Conservation (phyloP, 1,140 invertebrate species). For the Bombus pyrosoma region DNA sequence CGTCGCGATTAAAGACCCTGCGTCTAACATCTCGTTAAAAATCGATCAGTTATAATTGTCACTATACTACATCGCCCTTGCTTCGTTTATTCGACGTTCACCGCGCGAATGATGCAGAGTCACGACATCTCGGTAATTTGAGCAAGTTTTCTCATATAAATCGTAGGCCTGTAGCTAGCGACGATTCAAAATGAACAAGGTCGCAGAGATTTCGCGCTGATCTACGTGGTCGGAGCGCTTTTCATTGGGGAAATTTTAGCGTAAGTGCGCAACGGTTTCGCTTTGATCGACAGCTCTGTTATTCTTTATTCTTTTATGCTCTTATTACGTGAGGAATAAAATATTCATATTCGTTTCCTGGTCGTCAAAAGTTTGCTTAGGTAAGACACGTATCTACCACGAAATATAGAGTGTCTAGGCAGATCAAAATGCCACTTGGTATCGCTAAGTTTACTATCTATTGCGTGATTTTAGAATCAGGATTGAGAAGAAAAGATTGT, state of each 20-base stretch:
- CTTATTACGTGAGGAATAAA: not conserved
- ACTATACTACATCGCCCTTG: not conserved
- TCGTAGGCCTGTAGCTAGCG: slow-evolving; percentile 47
- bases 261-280: slow-evolving; percentile 33
- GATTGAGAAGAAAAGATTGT: not conserved
- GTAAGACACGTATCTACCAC: too few species aligned
- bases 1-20: not conserved
- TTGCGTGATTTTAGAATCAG: not conserved
- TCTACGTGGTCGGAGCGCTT: not conserved
- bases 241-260: slow-evolving; percentile 20
- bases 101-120: not conserved
- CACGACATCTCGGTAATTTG: slow-evolving; percentile 37
- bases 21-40: not conserved
- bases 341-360: too few species aligned
- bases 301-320: not conserved
- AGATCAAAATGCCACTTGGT: not conserved
- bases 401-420: not conserved
- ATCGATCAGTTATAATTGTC: accelerated
- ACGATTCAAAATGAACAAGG: not conserved
- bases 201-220: not conserved
- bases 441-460: not conserved
- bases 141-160: slow-evolving; percentile 42
- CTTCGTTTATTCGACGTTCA: not conserved
- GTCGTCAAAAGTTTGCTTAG: too few species aligned
- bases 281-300: not conserved